phyloP scores from a whole-genome alignment of 2,113 vertebrate species.

The Saiga tatarica region DNA sequence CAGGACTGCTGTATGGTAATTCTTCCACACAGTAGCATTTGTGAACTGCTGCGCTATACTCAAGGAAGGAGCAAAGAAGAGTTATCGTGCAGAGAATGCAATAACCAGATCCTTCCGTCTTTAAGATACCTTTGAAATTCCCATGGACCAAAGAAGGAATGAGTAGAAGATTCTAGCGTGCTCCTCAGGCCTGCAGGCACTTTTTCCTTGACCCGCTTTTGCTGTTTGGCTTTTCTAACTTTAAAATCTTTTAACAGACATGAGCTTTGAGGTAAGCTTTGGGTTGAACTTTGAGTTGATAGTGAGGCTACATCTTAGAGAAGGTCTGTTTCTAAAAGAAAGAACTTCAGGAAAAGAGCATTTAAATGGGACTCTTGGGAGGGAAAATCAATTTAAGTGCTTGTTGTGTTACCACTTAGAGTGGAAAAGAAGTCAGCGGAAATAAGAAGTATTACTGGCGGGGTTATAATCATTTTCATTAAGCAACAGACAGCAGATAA shows the following conservation, averaged over 20 bases:
- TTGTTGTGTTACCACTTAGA: background rate
- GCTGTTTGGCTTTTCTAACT: background rate
- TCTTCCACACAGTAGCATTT: background rate
- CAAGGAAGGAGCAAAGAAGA: background rate
- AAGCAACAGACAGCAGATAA: background rate
- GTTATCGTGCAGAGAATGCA: background rate
- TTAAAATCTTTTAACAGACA: background rate
- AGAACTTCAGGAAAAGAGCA: background rate
- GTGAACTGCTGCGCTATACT: background rate
- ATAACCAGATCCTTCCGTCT: background rate
- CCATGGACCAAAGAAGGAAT: background rate
- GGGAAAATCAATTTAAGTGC: background rate
- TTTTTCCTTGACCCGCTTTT: background rate
- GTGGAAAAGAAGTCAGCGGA: background rate
- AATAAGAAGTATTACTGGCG: background rate
- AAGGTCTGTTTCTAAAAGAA: background rate
- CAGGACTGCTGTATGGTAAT: fast-evolving
- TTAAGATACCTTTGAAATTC: background rate
- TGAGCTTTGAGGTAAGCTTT: background rate
- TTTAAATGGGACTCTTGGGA: background rate
- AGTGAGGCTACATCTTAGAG: background rate
- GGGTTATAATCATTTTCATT: background rate
- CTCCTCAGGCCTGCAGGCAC: background rate
- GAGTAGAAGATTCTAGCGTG: background rate
- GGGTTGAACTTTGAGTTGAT: background rate